Evolutionary conservation across 2,113 vertebrate genomes (phyloP), one percentile per base, ranked within the genome.

Genomic region (Aegithalos caudatus): DNA sequence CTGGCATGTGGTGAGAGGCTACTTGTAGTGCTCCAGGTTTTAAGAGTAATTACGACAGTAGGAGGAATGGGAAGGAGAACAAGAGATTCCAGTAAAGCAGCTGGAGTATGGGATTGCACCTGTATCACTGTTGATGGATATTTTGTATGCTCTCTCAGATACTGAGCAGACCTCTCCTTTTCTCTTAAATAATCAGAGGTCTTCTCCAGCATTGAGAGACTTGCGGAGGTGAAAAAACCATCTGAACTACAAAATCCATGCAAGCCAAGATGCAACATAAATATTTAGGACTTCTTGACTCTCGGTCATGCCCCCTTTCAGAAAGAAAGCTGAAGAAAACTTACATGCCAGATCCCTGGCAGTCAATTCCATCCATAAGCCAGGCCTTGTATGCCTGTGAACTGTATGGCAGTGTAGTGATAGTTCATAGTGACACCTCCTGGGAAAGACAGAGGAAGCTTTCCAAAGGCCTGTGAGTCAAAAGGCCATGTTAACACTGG

Each of bases 401-500:
- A 88, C 48, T 81, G 56, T 20, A 78, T 42, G 77, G 64, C 92
- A 76, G 56, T 50, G 50, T 28, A 86, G 64, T 25, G 74, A 77
- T 81, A 35, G 22, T 14, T 90, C 27, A 76, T 19, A 44, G 58
- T 93, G 87, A 73, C 90, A 86, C 82, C 88, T 86, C 64, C 60
- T 65, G 90, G 72, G 80, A 95, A 90, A 86, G 87, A 70, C 44
- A 64, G 88, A 73, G 81, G 74, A 54, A 71, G 67, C 4, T 86
- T 95, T 90, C 82, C 66, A 64, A 38, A 57, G 93, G 88, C 37
- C 64, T 76, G 18, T 0, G 1, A 88, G 90, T 81, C 79, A 86
- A 90, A 88, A 94, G 93, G 90, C 81, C 79, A 38, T 12, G 48
- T 74, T 86, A 94, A 86, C 51, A 5, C 44, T 88, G 94, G 91